Evolutionary conservation across 2,888 invertebrate species (phyloP), one percentile per base, ranked within the genome.

Genomic region (Laspeyria flexula): DNA sequence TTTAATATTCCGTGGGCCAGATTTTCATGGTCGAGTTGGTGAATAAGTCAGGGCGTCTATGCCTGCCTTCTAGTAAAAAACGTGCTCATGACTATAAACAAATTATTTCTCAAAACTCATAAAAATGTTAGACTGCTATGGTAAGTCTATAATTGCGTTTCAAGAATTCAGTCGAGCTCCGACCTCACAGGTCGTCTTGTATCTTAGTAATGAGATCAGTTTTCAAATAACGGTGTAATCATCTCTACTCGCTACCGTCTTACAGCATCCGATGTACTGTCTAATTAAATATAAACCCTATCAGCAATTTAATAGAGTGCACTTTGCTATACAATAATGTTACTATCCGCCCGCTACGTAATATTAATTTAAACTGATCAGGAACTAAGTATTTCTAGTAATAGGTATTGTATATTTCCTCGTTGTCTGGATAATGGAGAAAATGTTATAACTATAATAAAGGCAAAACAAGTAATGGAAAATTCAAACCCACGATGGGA

Each of bases 151-250:
- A 23, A 27, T 18, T 3, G 30, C 18, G 13, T 27, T 43, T 25
- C 15, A 11, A 15, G 11, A 34, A 9, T 13, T 4, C 2, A 4
- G 15, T 23, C n/a, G 48, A 47, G 35, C 37, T 27, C 45, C 31
- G 60, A 65, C 63, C 63, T 27, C 60, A 60, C 63, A 59, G 39
- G 47, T 55, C 44, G 62, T 45, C 54, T 37, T 21, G 18, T 30
- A 42, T 37, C 31, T 11, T 7, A n/a, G 25, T 66, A 56, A 65
- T 63, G 50, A 66, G 60, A 63, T 63, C 60, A 63, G 55, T 66
- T 65, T 65, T 66, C 60, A 60, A 65, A 66, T 60, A 60, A 63
- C 60, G 56, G 27, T 27, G 51, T 56, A 63, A 60, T 56, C 42
- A 48, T 49, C 38, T 21, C 45, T 11, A 15, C 27, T 40, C 23